Evolutionary conservation across 2,113 vertebrate genomes (phyloP).

Genomic region (Sorex araneus): DNA sequence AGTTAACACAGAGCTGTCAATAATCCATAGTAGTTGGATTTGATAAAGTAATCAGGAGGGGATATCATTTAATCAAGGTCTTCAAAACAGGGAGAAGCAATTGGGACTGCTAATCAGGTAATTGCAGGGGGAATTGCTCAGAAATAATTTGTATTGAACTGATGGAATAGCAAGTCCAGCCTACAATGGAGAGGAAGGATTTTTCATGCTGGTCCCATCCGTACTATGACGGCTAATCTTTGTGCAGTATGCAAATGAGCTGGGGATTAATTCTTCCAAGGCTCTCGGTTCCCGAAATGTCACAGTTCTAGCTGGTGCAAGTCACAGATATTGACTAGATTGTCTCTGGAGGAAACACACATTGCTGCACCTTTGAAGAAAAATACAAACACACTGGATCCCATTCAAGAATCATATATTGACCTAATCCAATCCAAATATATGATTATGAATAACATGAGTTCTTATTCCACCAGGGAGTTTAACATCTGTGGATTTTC

Average conservation of each 20-base stretch:
- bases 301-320: slow-evolving; percentile 65
- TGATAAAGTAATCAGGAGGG: slow-evolving; percentile 82
- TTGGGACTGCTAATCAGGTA: slow-evolving; percentile 71
- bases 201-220: slow-evolving; percentile 53
- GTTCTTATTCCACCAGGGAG: slow-evolving; percentile 26
- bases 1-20: slow-evolving; percentile 81
- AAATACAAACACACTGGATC: slow-evolving; percentile 8
- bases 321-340: slow-evolving; percentile 50
- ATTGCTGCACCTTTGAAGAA: slow-evolving; percentile 52
- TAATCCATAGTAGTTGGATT: slow-evolving; percentile 78
- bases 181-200: slow-evolving; percentile 9
- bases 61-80: slow-evolving; percentile 81
- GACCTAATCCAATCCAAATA: slow-evolving; percentile 61
- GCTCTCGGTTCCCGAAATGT: slow-evolving; percentile 27
- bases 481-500: slow-evolving; percentile 34
- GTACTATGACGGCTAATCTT: slow-evolving; percentile 70
- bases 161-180: slow-evolving; percentile 41
- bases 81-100: slow-evolving; percentile 76
- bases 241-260: slow-evolving; percentile 18
- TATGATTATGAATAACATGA: slow-evolving; percentile 59
- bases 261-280: slow-evolving; percentile 42
- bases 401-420: slow-evolving; percentile 36
- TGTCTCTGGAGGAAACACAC: slow-evolving; percentile 54
- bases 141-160: slow-evolving; percentile 75
- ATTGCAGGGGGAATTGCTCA: slow-evolving; percentile 59